Base-by-base conservation (phyloP, 2,113 vertebrate species). In the Alligator mississippiensis region DNA sequence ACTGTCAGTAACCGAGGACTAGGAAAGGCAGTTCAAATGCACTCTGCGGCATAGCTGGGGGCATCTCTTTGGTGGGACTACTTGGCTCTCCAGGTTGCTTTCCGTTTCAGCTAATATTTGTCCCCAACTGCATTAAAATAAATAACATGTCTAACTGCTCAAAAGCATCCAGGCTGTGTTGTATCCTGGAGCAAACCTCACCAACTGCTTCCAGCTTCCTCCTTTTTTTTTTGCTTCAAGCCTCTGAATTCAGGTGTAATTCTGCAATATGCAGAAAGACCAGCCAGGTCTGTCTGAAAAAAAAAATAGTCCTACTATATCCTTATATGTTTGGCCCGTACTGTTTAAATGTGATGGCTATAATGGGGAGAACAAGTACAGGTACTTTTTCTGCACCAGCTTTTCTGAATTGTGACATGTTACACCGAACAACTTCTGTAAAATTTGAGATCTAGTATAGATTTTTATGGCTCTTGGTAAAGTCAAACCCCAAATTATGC, bases 391-490 rank as follows among this genome's bases (percentile, higher is more conserved):
- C 30, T 74, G 11, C 21, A 14, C 64, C 16, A 12, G 8, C 34
- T 24, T 22, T 22, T 28, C 28, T 4, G 3, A n/a, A 78, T 28
- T 18, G n/a, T 0, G 3, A 4, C 14, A 24, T 1, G 2, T 90
- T 80, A 64, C 84, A 74, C 6, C 4, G 0, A 57, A 8, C 8
- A 54, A 58, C 89, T 8, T 21, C 34, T 95, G 85, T 80, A n/a
- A 84, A 90, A 92, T 47, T 2, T 10, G 0, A 0, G 6, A 28
- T 1, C 27, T 11, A 38, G 55, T 7, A 1, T 1, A 60, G n/a
- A 19, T 87, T 54, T 11, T 72, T 10, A n/a, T 34, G 70, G 21
- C 6, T 22, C 12, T 2, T 0, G 24, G 57, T 3, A 63, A 21
- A 17, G 3, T 21, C 68, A 72, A 38, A 34, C 34, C 38, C 17